Percentiles rank a stretch among this genome's conserved stretches.
Evolutionary conservation across 2,888 invertebrate genomes (phyloP).

Genomic region (Andrena bicolor): DNA sequence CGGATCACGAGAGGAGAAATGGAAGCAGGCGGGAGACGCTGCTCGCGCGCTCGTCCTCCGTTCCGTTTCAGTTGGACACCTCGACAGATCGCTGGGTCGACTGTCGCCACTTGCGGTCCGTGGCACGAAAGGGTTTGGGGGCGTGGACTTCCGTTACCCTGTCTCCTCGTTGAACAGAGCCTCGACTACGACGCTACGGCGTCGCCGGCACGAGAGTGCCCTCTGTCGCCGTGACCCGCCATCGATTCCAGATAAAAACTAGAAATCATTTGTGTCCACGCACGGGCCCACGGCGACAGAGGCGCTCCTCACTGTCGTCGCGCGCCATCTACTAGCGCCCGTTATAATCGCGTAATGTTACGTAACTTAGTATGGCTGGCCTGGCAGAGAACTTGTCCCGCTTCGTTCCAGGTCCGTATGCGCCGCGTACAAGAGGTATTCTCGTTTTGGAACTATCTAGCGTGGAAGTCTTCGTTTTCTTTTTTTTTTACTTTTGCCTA

Average conservation of each 20-base stretch:
- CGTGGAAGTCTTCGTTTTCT: constrained; percentile 48
- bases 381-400: constrained; percentile 35
- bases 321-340: background rate
- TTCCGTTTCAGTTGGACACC: background rate
- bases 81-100: background rate
- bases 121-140: constrained; percentile 9
- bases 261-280: background rate
- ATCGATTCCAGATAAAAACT: constrained; percentile 18
- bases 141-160: constrained; percentile 63
- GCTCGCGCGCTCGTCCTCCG: constrained; percentile 40
- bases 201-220: background rate
- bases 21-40: constrained; percentile 11
- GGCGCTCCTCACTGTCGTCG: background rate
- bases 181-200: constrained; percentile 47
- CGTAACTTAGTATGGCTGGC: constrained; percentile 40
- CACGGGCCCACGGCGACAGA: background rate
- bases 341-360: constrained; percentile 15
- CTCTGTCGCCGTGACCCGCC: constrained; percentile 14
- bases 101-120: constrained; percentile 24
- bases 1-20: constrained; percentile 4
- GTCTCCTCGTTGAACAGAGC: constrained; percentile 70
- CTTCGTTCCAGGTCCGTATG: constrained; percentile 39
- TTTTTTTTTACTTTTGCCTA: background rate
- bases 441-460: constrained; percentile 65
- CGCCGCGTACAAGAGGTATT: constrained; percentile 59